phyloP scores from a whole-genome alignment of 2,888 invertebrate species.

The Cetonia aurata region DNA sequence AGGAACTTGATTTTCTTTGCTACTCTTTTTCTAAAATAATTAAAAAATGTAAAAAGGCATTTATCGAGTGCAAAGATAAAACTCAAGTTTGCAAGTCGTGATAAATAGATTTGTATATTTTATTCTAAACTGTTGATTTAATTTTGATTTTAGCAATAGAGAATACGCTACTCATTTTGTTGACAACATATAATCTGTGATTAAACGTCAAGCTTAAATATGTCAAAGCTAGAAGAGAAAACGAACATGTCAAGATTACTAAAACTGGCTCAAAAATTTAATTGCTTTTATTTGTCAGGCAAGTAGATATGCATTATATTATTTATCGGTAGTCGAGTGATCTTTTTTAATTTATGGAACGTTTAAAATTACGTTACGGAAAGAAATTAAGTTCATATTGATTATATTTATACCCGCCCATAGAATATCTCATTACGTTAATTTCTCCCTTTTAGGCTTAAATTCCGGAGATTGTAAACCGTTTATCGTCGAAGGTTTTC shows the following conservation, averaged over 20 bases:
- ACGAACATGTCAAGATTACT: constrained; percentile 75
- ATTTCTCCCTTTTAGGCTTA: constrained; percentile 71
- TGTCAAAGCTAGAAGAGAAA: constrained; percentile 44
- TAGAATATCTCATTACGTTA: constrained; percentile 42
- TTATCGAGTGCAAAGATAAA: too few species aligned
- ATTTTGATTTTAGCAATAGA: too few species aligned
- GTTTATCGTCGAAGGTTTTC: constrained; percentile 89
- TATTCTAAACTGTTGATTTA: too few species aligned
- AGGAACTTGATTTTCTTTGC: too few species aligned
- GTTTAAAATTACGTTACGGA: constrained; percentile 44
- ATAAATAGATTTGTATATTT: too few species aligned
- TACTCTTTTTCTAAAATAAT: too few species aligned
- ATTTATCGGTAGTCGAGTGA: constrained; percentile 45
- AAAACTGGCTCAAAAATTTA: constrained; percentile 88
- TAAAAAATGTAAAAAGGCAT: too few species aligned
- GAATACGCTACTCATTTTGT: constrained; percentile 4
- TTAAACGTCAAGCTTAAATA: constrained; percentile 25
- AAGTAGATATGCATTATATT: constrained; percentile 58
- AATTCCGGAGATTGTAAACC: constrained; percentile 85
- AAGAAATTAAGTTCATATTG: constrained; percentile 48
- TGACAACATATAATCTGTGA: not conserved
- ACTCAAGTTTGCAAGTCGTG: too few species aligned
- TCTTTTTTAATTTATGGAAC: constrained; percentile 52
- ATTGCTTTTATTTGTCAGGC: constrained; percentile 92
- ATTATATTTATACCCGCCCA: constrained; percentile 49